phyloP scores from a whole-genome alignment of 2,888 invertebrate species.

The Nasonia oneida region DNA sequence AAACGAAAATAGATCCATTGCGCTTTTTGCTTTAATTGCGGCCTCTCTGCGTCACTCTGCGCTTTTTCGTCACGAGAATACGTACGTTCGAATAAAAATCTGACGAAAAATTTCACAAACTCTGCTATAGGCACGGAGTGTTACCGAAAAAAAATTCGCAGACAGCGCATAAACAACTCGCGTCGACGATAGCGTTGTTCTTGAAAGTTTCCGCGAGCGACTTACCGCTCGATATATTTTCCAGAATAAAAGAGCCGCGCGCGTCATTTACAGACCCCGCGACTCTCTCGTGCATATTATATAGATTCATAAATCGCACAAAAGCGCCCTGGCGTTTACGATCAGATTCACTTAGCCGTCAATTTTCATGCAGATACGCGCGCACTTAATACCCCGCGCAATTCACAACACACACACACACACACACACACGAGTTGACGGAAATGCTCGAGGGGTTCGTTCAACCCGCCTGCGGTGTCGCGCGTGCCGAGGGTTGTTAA shows the following conservation, averaged over 20 bases:
- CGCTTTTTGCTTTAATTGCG: neutral
- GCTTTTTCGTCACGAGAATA: too few relatives aligned
- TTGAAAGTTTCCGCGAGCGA: slow-evolving; percentile 51
- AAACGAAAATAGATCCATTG: slow-evolving; percentile 4
- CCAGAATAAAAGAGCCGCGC: neutral
- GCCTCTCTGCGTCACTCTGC: neutral
- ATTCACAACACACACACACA: slow-evolving; percentile 12
- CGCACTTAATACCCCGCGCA: too few relatives aligned
- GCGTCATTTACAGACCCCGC: too few relatives aligned
- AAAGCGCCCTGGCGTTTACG: neutral
- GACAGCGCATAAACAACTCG: slow-evolving; percentile 50
- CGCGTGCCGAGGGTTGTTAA: slow-evolving; percentile 44
- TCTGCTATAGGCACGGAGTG: too few relatives aligned
- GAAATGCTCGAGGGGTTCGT: slow-evolving; percentile 41
- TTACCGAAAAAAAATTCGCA: too few relatives aligned
- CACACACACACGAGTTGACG: neutral
- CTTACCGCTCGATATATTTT: neutral
- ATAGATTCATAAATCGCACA: too few relatives aligned
- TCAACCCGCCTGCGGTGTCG: slow-evolving; percentile 33
- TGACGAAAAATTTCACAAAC: too few relatives aligned
- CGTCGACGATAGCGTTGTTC: neutral
- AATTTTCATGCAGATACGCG: neutral
- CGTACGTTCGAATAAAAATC: too few relatives aligned
- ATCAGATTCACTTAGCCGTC: neutral
- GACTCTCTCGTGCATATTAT: too few relatives aligned